Percentiles rank a stretch among this genome's conserved stretches.
Conservation (phyloP, 1,140 invertebrate species). For the Acromyrmex charruanus region DNA sequence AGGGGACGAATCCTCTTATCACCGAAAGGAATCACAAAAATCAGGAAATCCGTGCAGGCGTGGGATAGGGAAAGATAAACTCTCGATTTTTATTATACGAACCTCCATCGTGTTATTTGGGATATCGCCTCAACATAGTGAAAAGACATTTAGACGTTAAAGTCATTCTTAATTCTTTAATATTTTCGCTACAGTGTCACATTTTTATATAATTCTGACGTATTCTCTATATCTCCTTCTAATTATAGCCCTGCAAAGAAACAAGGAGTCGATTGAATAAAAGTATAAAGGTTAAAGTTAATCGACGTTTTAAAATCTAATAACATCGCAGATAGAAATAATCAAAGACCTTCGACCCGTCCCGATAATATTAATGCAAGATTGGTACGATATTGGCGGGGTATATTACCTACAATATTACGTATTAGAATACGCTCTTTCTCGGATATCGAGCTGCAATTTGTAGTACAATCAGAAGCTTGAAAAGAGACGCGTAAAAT, state of each 20-base stretch:
- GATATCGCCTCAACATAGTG: background rate
- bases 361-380: conserved; percentile 19
- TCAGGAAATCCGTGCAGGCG: conserved; percentile 68
- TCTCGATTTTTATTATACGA: conserved; percentile 66
- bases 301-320: conserved; percentile 49
- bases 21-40: conserved; percentile 70
- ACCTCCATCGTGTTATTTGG: conserved; percentile 38
- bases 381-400: background rate
- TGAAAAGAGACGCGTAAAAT: conserved; percentile 17
- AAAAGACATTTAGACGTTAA: background rate
- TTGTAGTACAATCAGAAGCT: conserved; percentile 7
- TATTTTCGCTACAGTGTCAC: background rate
- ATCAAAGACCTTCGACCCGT: background rate
- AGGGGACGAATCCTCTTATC: conserved; percentile 76
- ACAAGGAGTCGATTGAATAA: conserved; percentile 22
- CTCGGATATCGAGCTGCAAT: conserved; percentile 24
- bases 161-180: background rate
- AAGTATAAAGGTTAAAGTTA: conserved; percentile 47
- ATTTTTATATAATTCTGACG: conserved; percentile 28
- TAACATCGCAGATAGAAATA: conserved; percentile 38
- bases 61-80: conserved; percentile 66
- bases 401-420: conserved; percentile 1
- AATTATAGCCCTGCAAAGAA: conserved; percentile 27
- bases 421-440: background rate
- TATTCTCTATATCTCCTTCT: conserved; percentile 3